Percentiles rank a stretch among this genome's conserved stretches.
Conservation (phyloP, 2,888 invertebrate genomes). For the Anarsia innoxiella region DNA sequence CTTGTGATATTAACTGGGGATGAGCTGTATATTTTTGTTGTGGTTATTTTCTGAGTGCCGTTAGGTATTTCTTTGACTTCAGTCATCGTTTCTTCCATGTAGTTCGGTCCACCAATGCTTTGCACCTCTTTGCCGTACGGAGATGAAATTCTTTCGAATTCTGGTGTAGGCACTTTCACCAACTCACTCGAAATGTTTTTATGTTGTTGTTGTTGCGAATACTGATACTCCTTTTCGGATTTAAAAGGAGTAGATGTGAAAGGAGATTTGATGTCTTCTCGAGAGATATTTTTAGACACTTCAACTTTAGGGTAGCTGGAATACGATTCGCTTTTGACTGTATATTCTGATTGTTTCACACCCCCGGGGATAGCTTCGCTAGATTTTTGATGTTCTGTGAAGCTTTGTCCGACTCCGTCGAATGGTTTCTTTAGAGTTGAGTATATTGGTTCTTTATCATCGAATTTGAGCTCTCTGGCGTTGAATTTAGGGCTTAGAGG, state of each 20-base stretch:
- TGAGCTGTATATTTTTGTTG: conserved; percentile 74
- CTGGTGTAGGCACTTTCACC: conserved; percentile 57
- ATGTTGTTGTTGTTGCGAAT: conserved; percentile 20
- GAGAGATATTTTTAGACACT: conserved; percentile 43
- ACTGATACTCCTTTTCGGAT: conserved; percentile 29
- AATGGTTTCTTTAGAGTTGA: conserved; percentile 55
- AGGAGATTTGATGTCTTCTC: conserved; percentile 55
- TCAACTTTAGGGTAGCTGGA: conserved; percentile 59
- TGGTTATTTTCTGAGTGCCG: conserved; percentile 72
- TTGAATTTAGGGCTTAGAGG: conserved; percentile 69
- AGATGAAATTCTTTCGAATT: conserved; percentile 57
- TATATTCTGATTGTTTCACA: conserved; percentile 55
- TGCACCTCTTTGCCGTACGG: conserved; percentile 60
- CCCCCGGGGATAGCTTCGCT: conserved; percentile 65
- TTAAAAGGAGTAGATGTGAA: conserved; percentile 60
- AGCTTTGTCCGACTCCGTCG: conserved; percentile 59
- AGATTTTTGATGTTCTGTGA: conserved; percentile 59
- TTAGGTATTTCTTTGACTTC: conserved; percentile 74
- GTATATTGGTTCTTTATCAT: conserved; percentile 61
- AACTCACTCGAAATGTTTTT: conserved; percentile 44
- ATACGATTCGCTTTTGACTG: conserved; percentile 59
- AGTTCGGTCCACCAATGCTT: conserved; percentile 61
- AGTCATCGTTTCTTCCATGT: conserved; percentile 64
- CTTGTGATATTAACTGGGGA: conserved; percentile 70
- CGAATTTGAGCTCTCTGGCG: conserved; percentile 65